phyloP scores from a whole-genome alignment of 2,888 invertebrate species.

The Leptura quadrifasciata region DNA sequence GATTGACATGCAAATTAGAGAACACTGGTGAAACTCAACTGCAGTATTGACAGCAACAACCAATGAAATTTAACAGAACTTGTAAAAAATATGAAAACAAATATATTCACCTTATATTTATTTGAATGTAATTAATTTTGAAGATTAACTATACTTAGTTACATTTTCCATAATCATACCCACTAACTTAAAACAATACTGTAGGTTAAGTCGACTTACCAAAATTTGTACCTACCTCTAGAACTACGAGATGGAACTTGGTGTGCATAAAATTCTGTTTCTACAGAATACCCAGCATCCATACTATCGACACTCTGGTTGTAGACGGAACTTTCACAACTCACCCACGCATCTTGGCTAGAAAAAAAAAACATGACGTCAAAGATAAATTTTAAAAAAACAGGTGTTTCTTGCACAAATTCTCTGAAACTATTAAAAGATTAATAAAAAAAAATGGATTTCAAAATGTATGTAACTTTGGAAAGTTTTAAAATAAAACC shows the following conservation, averaged over 20 bases:
- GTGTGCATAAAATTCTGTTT: slow-evolving; percentile 73
- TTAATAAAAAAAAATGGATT: no score
- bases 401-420: no score
- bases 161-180: neutral
- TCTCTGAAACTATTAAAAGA: no score
- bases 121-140: neutral
- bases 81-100: neutral
- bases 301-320: slow-evolving; percentile 71
- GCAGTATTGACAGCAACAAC: no score
- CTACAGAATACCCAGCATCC: slow-evolving; percentile 70
- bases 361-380: slow-evolving; percentile 28
- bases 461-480: no score
- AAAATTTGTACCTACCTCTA: slow-evolving; percentile 62
- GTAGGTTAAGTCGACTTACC: neutral
- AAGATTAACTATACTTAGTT: neutral
- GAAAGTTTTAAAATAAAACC: no score
- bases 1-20: no score
- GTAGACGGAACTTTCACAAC: slow-evolving; percentile 75
- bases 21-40: no score
- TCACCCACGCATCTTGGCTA: slow-evolving; percentile 78
- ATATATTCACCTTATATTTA: neutral
- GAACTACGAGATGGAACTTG: slow-evolving; percentile 62
- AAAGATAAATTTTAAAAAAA: neutral
- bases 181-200: neutral
- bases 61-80: no score